Evolutionary conservation across 2,113 vertebrate genomes (phyloP).

Genomic region (Melanostigma gelatinosum): DNA sequence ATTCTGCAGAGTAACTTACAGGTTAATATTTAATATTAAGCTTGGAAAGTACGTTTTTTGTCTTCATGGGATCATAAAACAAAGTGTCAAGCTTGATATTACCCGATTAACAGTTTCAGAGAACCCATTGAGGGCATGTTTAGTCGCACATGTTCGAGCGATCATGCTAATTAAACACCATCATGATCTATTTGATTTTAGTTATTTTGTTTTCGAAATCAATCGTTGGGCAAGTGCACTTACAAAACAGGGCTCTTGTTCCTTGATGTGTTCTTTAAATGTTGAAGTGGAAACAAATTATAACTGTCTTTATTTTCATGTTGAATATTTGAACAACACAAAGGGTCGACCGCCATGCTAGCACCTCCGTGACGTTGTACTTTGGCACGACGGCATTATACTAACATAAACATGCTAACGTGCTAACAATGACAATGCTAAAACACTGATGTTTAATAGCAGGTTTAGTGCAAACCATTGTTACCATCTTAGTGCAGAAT

Average conservation of each 20-base stretch:
- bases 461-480: no score
- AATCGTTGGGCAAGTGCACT: no score
- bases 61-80: neutral
- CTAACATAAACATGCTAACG: no score
- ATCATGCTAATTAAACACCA: neutral
- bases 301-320: neutral
- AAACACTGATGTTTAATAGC: no score
- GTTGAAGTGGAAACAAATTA: neutral
- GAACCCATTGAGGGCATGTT: neutral
- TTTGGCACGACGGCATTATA: no score
- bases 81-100: neutral
- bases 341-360: neutral
- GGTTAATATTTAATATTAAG: neutral
- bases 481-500: no score
- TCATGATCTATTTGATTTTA: neutral
- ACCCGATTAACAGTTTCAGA: neutral
- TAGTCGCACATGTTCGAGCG: neutral
- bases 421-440: no score
- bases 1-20: neutral
- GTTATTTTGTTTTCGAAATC: neutral
- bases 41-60: neutral
- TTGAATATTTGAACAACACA: neutral
- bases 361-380: neutral
- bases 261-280: neutral
- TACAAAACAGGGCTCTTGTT: neutral